A percentile compares a stretch with the other conserved stretches of the same genome.
Conservation (phyloP, 2,797 vertebrate species). For the Holocentrus rufus region DNA sequence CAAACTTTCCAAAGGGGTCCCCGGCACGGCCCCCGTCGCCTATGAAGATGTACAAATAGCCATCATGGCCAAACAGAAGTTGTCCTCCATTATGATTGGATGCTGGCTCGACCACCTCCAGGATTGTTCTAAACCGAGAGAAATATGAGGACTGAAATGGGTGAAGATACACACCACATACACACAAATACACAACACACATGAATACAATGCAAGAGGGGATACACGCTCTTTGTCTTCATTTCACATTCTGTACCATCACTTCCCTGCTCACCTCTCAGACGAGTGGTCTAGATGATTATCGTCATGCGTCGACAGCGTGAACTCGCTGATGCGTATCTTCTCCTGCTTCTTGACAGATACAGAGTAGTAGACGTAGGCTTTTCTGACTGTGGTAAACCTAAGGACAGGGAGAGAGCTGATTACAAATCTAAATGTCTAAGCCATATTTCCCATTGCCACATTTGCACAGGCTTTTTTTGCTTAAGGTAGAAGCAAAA, state of each 20-base stretch:
- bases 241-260: not conserved
- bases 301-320: slow-evolving; percentile 76
- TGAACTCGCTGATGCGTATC: slow-evolving; percentile 87
- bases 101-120: slow-evolving; percentile 85
- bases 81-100: slow-evolving; percentile 90
- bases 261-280: slow-evolving; percentile 78
- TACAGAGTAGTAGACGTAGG: slow-evolving; percentile 87
- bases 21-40: slow-evolving; percentile 86
- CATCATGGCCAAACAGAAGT: slow-evolving; percentile 85
- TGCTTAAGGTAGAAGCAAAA: too few species aligned
- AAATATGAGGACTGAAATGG: not conserved
- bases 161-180: not conserved
- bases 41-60: slow-evolving; percentile 87
- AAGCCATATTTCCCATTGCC: not conserved
- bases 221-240: too few species aligned
- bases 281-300: slow-evolving; percentile 86
- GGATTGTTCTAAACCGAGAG: slow-evolving; percentile 75
- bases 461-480: too few species aligned
- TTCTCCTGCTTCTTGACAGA: slow-evolving; percentile 82
- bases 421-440: not conserved
- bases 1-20: slow-evolving; percentile 88
- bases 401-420: slow-evolving; percentile 32
- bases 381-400: slow-evolving; percentile 79
- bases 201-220: too few species aligned
- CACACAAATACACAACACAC: not conserved